Conservation (phyloP, 2,797 vertebrate genomes). For the Gymnothorax javanicus region DNA sequence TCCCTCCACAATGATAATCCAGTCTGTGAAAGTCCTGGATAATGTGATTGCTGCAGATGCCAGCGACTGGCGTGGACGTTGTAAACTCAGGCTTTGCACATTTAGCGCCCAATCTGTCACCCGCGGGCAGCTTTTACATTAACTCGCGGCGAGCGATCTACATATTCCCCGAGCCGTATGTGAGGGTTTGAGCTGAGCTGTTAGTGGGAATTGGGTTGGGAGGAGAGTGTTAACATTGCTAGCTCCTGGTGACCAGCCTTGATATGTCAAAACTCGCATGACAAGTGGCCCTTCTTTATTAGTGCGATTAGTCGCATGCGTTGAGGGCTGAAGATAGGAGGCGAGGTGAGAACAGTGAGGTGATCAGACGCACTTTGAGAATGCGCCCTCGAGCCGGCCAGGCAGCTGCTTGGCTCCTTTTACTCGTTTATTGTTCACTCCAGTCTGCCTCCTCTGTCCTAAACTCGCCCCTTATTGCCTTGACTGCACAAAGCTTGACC, state of each 20-base stretch:
- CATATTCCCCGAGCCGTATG: slow-evolving; percentile 66
- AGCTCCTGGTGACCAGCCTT: slow-evolving; percentile 72
- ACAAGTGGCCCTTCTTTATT: slow-evolving; percentile 51
- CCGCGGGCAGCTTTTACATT: slow-evolving; percentile 70
- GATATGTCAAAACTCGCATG: slow-evolving; percentile 34
- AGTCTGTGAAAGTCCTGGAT: slow-evolving; percentile 65
- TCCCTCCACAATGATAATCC: slow-evolving; percentile 63
- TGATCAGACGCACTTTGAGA: not conserved
- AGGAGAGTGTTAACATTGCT: slow-evolving; percentile 60
- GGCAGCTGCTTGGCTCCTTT: not conserved
- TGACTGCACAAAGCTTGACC: not conserved
- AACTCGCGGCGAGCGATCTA: slow-evolving; percentile 74
- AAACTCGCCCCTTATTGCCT: too few relatives aligned
- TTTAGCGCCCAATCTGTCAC: slow-evolving; percentile 80
- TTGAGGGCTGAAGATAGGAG: not conserved
- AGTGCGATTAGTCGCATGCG: not conserved
- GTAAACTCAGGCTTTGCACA: slow-evolving; percentile 74
- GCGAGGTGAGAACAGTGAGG: slow-evolving; percentile 5
- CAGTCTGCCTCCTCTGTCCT: too few relatives aligned
- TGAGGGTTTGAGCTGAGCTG: slow-evolving; percentile 17
- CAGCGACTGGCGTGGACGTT: slow-evolving; percentile 66
- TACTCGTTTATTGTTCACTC: too few relatives aligned
- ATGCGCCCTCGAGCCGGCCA: not conserved
- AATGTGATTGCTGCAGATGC: slow-evolving; percentile 78
- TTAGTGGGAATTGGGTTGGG: slow-evolving; percentile 4